Percentiles rank a stretch among this genome's conserved stretches.
Evolutionary conservation across 2,888 invertebrate genomes (phyloP).

Genomic region (Aplocera efformata): DNA sequence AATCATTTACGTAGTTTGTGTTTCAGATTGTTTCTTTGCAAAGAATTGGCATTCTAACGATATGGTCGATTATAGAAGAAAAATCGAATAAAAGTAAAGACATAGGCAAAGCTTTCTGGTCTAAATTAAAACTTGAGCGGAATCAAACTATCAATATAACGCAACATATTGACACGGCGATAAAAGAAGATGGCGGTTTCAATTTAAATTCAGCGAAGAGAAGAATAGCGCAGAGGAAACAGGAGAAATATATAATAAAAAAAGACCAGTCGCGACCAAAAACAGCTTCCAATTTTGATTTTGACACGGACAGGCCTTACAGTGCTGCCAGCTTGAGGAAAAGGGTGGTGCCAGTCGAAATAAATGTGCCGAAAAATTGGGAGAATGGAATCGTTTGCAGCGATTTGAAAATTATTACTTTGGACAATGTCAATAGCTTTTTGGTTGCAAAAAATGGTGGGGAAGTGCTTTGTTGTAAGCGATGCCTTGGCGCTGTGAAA

Average conservation of each 20-base stretch:
- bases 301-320: slow-evolving; percentile 47
- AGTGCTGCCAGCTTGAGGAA: slow-evolving; percentile 52
- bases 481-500: slow-evolving; percentile 46
- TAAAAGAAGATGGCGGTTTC: slow-evolving; percentile 35
- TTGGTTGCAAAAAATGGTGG: slow-evolving; percentile 64
- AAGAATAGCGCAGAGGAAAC: slow-evolving; percentile 45
- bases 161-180: slow-evolving; percentile 43
- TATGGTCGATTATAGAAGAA: slow-evolving; percentile 66
- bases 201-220: slow-evolving; percentile 63
- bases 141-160: slow-evolving; percentile 49
- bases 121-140: slow-evolving; percentile 59
- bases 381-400: slow-evolving; percentile 53
- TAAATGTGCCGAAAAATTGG: slow-evolving; percentile 43
- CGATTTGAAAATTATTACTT: slow-evolving; percentile 56
- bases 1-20: neutral
- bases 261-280: slow-evolving; percentile 44
- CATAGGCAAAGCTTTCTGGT: slow-evolving; percentile 64
- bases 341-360: slow-evolving; percentile 42
- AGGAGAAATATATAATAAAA: slow-evolving; percentile 40
- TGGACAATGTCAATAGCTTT: slow-evolving; percentile 47
- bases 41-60: slow-evolving; percentile 53
- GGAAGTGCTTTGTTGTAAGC: slow-evolving; percentile 58
- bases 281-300: slow-evolving; percentile 38
- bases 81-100: slow-evolving; percentile 44
- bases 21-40: slow-evolving; percentile 61